Evolutionary conservation across 2,797 vertebrate species (phyloP), one percentile per base, ranked within the genome.

Genomic region (Microctenopoma steveboyesi): DNA sequence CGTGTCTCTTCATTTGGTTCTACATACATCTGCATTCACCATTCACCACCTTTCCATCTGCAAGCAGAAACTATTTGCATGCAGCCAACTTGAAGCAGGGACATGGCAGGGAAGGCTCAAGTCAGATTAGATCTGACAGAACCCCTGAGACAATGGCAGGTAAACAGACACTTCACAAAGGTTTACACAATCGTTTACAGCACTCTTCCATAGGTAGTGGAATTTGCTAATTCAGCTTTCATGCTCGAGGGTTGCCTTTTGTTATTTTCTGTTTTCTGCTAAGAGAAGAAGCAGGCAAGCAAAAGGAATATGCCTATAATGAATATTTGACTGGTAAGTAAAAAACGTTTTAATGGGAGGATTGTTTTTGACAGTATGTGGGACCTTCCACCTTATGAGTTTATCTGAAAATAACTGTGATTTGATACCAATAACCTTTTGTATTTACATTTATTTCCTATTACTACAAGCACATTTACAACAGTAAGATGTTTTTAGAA

Each of bases 131-230:
- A 78, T 83, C 64, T 82, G 83, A 81, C 90, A 68, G 70, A 66
- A 66, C 86, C 83, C 75, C 73, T 45, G 89, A 86, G 84, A 87
- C 76, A 79, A 66, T 70, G 76, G 64, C 81, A 85, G 83, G 82
- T 86, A 88, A 91, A 89, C 83, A 85, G 72, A 49, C 67, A 85
- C 80, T 86, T 88, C 77, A 82, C 75, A 74, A n/a, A 62, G 70
- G 73, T 86, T 87, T 85, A 87, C 78, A 84, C 49, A 74, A 67
- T 78, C 74, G 76, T 86, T 87, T 85, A 74, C 79, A 83, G 51
- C 56, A 64, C 47, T 54, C 59, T 76, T 50, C 65, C 63, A 74
- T 58, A 18, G 69, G 70, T 42, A 50, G 22, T 57, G n/a, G 48
- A 69, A 80, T 11, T 11, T 63, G 33, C 72, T 72, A 58, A 83